phyloP scores from a whole-genome alignment of 2,888 invertebrate genomes.

The Lasioglossum lativentre region DNA sequence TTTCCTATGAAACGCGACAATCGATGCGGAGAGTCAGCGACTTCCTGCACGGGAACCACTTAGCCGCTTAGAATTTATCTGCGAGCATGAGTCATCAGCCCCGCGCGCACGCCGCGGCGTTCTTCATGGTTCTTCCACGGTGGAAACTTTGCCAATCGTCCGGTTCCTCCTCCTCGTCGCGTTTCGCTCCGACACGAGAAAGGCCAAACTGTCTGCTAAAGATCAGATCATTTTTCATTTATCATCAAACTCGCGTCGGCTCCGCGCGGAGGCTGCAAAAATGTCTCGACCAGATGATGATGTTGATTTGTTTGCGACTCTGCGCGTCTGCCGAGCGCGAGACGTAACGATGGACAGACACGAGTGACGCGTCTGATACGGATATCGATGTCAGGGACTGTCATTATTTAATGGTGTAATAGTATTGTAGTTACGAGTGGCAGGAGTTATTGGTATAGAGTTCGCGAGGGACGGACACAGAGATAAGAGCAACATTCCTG shows the following conservation, averaged over 20 bases:
- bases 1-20: constrained; percentile 67
- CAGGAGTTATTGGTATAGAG: constrained; percentile 15
- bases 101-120: neutral
- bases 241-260: neutral
- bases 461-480: neutral
- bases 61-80: constrained; percentile 57
- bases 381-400: constrained; percentile 29
- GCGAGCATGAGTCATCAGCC: neutral
- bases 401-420: constrained; percentile 33
- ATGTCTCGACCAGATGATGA: neutral
- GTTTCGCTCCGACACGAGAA: neutral
- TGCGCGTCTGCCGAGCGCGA: constrained; percentile 2
- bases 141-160: neutral
- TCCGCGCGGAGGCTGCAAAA: neutral
- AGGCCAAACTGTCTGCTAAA: neutral
- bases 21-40: constrained; percentile 34
- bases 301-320: constrained; percentile 19
- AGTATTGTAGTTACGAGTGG: constrained; percentile 24
- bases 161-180: neutral
- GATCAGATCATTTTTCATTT: neutral
- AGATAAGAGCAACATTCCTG: constrained; percentile 37
- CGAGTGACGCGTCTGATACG: constrained; percentile 24
- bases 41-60: constrained; percentile 36
- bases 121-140: neutral
- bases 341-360: neutral